Evolutionary conservation across 2,888 invertebrate species (phyloP).

Genomic region (Eupithecia vulgata): DNA sequence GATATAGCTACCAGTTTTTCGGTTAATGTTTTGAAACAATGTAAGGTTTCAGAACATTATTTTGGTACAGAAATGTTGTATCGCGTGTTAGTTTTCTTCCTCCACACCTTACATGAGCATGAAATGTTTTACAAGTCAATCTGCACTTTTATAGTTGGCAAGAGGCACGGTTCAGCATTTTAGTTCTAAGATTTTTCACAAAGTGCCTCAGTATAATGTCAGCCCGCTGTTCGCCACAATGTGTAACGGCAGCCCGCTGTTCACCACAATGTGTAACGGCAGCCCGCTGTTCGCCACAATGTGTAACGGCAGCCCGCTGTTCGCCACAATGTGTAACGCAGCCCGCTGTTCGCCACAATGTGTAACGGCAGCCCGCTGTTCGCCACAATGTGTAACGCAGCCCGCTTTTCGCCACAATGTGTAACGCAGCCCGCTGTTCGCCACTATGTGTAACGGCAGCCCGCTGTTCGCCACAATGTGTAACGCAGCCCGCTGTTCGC

Average conservation of each 20-base stretch:
- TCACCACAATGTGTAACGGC: not conserved
- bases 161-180: not conserved
- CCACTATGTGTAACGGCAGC: not conserved
- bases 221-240: not conserved
- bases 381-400: not conserved
- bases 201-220: not conserved
- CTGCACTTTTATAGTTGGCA: not conserved
- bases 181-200: not conserved
- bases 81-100: not conserved
- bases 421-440: too few species aligned
- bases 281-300: not conserved
- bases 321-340: not conserved
- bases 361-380: not conserved
- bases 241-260: not conserved
- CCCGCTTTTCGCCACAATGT: not conserved
- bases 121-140: not conserved
- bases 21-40: constrained; percentile 2
- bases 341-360: not conserved
- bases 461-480: not conserved
- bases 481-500: not conserved
- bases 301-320: not conserved
- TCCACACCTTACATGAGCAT: not conserved
- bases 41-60: not conserved
- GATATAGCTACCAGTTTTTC: not conserved
- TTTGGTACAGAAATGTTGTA: not conserved